Conservation (phyloP, 2,888 invertebrate genomes). For the Automeris io region DNA sequence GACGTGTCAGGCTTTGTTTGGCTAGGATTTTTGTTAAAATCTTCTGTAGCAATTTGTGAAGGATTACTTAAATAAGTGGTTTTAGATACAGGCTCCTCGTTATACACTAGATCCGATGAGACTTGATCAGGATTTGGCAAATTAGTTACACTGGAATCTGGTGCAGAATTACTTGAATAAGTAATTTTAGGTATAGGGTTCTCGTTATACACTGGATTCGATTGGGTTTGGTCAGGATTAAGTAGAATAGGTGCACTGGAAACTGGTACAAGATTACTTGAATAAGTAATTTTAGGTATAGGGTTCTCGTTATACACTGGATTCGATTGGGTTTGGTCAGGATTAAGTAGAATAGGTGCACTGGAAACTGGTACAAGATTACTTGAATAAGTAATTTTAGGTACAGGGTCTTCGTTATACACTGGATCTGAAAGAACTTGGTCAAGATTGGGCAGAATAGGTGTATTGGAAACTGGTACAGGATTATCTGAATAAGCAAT, state of each 20-base stretch:
- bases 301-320: neutral
- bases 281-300: neutral
- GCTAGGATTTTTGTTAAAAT: neutral
- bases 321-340: too few species aligned
- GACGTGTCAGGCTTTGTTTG: neutral
- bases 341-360: too few species aligned
- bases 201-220: neutral
- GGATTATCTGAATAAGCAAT: too few species aligned
- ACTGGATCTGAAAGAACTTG: neutral
- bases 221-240: too few species aligned
- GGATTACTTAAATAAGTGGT: neutral
- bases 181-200: neutral
- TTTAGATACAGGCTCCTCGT: neutral
- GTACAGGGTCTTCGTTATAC: neutral
- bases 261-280: neutral
- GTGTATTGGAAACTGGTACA: too few species aligned
- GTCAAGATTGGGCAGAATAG: too few species aligned
- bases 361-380: neutral
- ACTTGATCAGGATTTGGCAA: too few species aligned
- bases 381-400: neutral
- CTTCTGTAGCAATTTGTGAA: neutral
- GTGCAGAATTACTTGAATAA: neutral
- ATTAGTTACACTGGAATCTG: too few species aligned
- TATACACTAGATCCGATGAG: neutral
- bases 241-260: too few species aligned